phyloP scores from a whole-genome alignment of 2,797 vertebrate genomes.

The Otolemur crassicaudatus region DNA sequence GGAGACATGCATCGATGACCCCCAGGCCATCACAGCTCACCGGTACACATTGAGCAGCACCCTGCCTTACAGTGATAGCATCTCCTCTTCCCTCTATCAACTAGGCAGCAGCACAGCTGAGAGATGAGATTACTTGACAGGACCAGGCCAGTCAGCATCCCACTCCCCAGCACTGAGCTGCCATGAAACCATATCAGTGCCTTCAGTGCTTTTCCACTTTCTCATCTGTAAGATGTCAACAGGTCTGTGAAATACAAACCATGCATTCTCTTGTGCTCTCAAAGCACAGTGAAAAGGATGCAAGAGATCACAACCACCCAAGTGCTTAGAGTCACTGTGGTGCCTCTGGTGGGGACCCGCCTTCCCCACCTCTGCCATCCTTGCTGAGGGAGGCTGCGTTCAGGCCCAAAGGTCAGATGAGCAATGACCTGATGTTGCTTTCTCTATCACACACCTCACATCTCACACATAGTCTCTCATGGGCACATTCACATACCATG shows the following conservation, averaged over 20 bases:
- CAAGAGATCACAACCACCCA: not conserved
- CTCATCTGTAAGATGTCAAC: slow-evolving; percentile 49
- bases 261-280: not conserved
- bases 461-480: too few relatives aligned
- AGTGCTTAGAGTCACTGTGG: not conserved
- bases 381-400: not conserved
- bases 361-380: too few relatives aligned
- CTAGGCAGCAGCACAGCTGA: not conserved
- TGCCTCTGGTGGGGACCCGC: too few relatives aligned
- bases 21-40: not conserved
- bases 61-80: not conserved
- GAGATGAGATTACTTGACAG: not conserved
- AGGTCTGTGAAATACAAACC: slow-evolving; percentile 24
- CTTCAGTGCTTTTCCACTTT: not conserved
- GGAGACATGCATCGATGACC: not conserved
- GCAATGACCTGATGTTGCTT: not conserved
- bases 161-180: not conserved
- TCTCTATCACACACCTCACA: too few relatives aligned
- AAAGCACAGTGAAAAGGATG: not conserved
- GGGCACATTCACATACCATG: too few relatives aligned
- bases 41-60: not conserved
- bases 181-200: slow-evolving; percentile 6
- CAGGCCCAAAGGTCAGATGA: not conserved
- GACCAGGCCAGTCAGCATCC: not conserved
- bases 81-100: not conserved